phyloP scores from a whole-genome alignment of 2,888 invertebrate genomes.

The Pollenia amentaria region DNA sequence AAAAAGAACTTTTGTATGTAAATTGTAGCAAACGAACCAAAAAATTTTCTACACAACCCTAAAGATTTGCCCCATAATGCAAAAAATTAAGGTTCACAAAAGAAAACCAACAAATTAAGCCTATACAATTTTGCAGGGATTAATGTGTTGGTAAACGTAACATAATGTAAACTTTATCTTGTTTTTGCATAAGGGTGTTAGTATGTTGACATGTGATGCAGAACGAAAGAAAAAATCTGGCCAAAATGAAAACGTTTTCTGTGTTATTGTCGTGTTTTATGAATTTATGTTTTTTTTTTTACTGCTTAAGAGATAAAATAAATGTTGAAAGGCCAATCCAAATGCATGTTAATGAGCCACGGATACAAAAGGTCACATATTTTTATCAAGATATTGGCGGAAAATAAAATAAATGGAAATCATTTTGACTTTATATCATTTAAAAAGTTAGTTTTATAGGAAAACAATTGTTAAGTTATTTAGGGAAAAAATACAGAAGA shows the following conservation, averaged over 20 bases:
- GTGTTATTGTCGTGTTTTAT: not conserved
- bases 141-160: too few relatives aligned
- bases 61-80: too few relatives aligned
- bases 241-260: not conserved
- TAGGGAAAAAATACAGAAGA: too few relatives aligned
- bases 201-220: slow-evolving; percentile 28
- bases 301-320: not conserved
- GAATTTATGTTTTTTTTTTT: not conserved
- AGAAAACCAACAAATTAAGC: too few relatives aligned
- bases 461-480: not conserved
- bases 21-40: not conserved
- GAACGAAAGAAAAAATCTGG: too few relatives aligned
- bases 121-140: too few relatives aligned
- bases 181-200: too few relatives aligned
- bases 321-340: slow-evolving; percentile 17
- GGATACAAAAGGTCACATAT: slow-evolving; percentile 9
- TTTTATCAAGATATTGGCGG: not conserved
- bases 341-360: slow-evolving; percentile 18
- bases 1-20: not conserved
- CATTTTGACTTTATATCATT: not conserved
- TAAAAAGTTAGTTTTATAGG: not conserved
- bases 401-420: not conserved
- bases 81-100: too few relatives aligned
- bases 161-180: too few relatives aligned
- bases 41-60: not conserved